Evolutionary conservation across 2,888 invertebrate genomes (phyloP), one percentile per base, ranked within the genome.

Genomic region (Stenoptilia bipunctidactyla): DNA sequence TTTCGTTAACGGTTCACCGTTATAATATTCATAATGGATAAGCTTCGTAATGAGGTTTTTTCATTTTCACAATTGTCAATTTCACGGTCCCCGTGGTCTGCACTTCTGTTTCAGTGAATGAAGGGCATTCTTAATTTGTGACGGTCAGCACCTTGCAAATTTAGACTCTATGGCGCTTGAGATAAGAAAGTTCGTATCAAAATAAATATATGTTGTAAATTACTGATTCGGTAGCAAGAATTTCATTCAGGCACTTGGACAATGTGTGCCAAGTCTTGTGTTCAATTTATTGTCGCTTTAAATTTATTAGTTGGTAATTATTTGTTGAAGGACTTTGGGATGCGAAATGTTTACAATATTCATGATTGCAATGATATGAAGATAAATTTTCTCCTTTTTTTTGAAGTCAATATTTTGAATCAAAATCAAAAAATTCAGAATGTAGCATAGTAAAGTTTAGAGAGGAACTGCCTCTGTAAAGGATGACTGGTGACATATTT

Each of bases 11-110:
- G 20, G 3, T 20, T 3, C 3, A 20, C 3, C 20, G 20, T 5
- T 20, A 20, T 5, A 20, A 20, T 20, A 8, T 20, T 20, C 20
- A 20, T 20, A 20, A 20, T 20, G 20, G 20, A 20, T 20, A 20
- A 20, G 20, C 20, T 20, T 20, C 3, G 51, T 71, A 69, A 71
- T 71, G 64, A 67, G 56, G 46, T 52, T 56, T 65, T 68, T 68
- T 64, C 61, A 58, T 58, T 66, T 66, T 56, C 60, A 60, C 64
- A 62, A 60, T 59, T 56, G 57, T 53, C 51, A 58, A 72, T 72
- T 72, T 70, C 66, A 73, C 64, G 65, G 58, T 51, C 34, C 51
- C 59, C 59, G 58, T 71, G 69, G 68, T 68, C 49, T 51, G 50
- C 58, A 69, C 69, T 67, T 55, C 66, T 58, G 67, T 66, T 65